Evolutionary conservation across 2,888 invertebrate genomes (phyloP).

Genomic region (Nezara viridula): DNA sequence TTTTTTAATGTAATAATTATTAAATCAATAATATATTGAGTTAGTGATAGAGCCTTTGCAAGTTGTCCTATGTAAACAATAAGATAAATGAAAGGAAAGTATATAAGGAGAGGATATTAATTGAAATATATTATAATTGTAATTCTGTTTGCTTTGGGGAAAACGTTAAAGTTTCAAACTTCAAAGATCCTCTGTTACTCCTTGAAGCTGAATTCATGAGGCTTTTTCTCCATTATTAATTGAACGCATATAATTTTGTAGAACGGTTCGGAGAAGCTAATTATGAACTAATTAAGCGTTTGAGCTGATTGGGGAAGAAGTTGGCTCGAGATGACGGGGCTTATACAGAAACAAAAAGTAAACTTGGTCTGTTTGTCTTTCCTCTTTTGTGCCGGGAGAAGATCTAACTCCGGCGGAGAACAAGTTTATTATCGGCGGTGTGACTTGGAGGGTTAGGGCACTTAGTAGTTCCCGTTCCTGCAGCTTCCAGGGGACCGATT

Average conservation of each 20-base stretch:
- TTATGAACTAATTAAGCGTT: conserved; percentile 13
- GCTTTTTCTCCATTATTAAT: background rate
- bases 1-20: too few relatives aligned
- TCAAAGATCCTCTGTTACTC: background rate
- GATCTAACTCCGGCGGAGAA: background rate
- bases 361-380: conserved; percentile 44
- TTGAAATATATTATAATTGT: too few relatives aligned
- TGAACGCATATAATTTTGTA: background rate
- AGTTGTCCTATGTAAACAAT: too few relatives aligned
- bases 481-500: background rate
- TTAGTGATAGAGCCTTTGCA: too few relatives aligned
- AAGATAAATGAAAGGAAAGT: too few relatives aligned
- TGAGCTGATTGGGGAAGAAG: conserved; percentile 12
- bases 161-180: background rate
- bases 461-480: background rate
- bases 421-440: conserved; percentile 40
- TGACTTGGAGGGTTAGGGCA: background rate
- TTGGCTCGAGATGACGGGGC: conserved; percentile 1
- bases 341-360: background rate
- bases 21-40: too few relatives aligned
- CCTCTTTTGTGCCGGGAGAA: background rate
- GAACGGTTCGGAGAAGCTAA: background rate
- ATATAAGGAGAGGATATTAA: too few relatives aligned
- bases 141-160: too few relatives aligned
- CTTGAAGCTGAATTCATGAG: background rate